phyloP scores from a whole-genome alignment of 2,797 vertebrate genomes.

The Scarus forsteni region DNA sequence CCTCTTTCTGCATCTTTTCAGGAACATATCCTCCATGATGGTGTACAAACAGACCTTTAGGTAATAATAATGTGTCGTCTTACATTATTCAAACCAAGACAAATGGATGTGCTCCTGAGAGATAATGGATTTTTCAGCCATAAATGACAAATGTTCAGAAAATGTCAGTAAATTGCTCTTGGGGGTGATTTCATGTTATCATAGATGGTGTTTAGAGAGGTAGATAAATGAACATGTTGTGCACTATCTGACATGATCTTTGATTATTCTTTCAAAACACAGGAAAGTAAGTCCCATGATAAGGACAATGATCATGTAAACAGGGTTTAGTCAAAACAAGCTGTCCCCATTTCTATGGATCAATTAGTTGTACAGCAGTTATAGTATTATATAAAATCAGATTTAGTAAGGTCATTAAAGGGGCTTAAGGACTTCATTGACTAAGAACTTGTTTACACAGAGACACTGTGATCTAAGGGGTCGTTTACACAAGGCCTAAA shows the following conservation, averaged over 20 bases:
- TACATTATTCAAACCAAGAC: conserved; percentile 42
- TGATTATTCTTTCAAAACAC: neutral
- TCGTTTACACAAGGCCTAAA: too few species aligned
- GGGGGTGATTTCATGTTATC: neutral
- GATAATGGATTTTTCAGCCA: conserved; percentile 26
- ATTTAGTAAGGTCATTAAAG: too few species aligned
- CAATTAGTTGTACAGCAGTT: too few species aligned
- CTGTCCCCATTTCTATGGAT: too few species aligned
- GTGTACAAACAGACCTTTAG: conserved; percentile 45
- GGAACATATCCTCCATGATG: conserved; percentile 23
- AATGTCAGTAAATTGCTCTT: neutral
- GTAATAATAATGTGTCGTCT: conserved; percentile 37
- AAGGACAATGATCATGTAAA: neutral
- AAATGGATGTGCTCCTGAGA: conserved; percentile 32
- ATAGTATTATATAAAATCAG: too few species aligned
- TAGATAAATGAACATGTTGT: neutral
- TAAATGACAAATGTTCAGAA: neutral
- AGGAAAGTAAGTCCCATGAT: neutral
- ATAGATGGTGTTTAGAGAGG: neutral
- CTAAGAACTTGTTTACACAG: too few species aligned
- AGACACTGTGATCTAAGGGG: too few species aligned
- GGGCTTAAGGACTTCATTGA: too few species aligned
- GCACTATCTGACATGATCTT: neutral
- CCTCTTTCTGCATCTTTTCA: conserved; percentile 53
- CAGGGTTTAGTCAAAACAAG: too few species aligned